Base-by-base conservation (phyloP, 2,113 vertebrate genomes). In the Rattus rattus region DNA sequence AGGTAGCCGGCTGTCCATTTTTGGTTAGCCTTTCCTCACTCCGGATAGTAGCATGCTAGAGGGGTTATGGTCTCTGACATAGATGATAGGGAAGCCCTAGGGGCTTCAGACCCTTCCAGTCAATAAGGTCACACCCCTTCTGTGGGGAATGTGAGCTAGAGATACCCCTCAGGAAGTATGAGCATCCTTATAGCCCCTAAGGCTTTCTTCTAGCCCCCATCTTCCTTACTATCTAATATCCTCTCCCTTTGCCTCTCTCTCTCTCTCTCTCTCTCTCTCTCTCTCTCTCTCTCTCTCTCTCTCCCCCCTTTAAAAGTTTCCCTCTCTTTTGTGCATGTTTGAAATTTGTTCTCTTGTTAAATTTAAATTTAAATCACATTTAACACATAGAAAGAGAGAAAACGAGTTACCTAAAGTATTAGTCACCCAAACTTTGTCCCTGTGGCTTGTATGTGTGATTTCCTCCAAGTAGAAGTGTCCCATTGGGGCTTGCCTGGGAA, bases 1-100 rank as follows among this genome's bases (percentile, higher is more conserved):
- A 13, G 33, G 3, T 20, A 11, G 22, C 36, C 43, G 63, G 22
- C 22, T 7, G 28, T 67, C 72, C n/a, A 8, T 33, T 49, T 73
- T 49, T n/a, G 47, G 16, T 26, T 14, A 20, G 54, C 3, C 30
- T 76, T n/a, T 70, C 63, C 80, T 73, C 59, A 33, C 1, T 73
- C 26, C 54, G 9, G 5, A 75, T 63, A 2, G n/a, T 77, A 75
- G 65, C 47, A 69, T 86, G 11, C 26, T 28, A 54, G 20, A 72
- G 30, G 26, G 30, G 17, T 36, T 43, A 43, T 43, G 52, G 9
- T 17, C 70, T 90, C 63, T 26, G n/a, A n/a, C 43, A 5, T 24
- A 10, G 33, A 3, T 54, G 33, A 36, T 5, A 3, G 10, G 0
- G 2, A 70, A 22, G 28, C 26, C 24, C 16, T 0, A 0, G 22